These are phyloP conservation scores for Baronia brevicornis DNA, from an alignment of 2,888 invertebrate genomes.

Conservation along the genomic window DNA sequence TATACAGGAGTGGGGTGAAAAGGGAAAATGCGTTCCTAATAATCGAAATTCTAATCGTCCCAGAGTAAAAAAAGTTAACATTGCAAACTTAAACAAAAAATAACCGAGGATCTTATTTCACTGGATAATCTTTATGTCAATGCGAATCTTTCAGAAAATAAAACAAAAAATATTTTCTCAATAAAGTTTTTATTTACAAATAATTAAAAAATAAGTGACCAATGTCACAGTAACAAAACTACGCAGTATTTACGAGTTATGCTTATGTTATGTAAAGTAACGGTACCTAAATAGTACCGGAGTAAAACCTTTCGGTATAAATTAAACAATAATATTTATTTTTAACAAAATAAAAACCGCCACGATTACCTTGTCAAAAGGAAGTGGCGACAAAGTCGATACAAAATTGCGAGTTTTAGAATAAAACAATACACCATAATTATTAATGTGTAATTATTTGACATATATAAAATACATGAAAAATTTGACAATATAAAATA, in stretches of 20 bases:
- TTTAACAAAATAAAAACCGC: slow-evolving; percentile 5
- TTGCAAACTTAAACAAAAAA: no score
- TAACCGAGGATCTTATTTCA: no score
- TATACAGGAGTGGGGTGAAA: no score
- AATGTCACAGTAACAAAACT: slow-evolving; percentile 30
- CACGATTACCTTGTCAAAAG: slow-evolving; percentile 1
- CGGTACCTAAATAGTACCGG: slow-evolving; percentile 22
- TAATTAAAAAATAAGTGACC: slow-evolving; percentile 31
- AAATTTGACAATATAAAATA: slow-evolving; percentile 3
- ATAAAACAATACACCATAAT: no score
- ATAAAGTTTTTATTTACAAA: slow-evolving; percentile 35
- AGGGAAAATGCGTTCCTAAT: no score
- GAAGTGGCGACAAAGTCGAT: slow-evolving; percentile 6
- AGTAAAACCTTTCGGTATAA: slow-evolving; percentile 10
- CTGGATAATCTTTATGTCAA: neutral
- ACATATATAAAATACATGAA: no score
- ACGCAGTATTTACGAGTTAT: slow-evolving; percentile 16
- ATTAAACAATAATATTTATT: slow-evolving; percentile 8
- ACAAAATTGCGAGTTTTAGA: no score
- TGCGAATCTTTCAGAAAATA: slow-evolving; percentile 6
- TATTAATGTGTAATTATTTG: no score
- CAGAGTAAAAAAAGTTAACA: no score
- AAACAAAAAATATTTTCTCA: slow-evolving; percentile 20
- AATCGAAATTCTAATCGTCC: no score
- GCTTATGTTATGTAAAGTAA: slow-evolving; percentile 17